Evolutionary conservation across 2,888 invertebrate species (phyloP), one percentile per base, ranked within the genome.

Genomic region (Villa cingulata): DNA sequence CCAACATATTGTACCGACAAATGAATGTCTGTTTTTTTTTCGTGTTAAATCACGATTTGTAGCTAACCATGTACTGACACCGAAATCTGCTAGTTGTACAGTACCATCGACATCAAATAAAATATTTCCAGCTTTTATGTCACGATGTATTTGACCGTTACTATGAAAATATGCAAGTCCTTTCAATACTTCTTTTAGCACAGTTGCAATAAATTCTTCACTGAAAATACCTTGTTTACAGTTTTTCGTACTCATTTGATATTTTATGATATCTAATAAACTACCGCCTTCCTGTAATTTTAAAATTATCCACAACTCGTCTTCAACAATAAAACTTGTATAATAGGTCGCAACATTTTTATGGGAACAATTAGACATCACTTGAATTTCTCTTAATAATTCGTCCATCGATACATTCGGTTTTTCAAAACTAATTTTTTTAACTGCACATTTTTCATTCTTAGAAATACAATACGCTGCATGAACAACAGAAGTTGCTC

Each of bases 381-480:
- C 96, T 76, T 97, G 89, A 52, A 81, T 82, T 67, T 82, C 86
- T 72, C 80, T 91, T 64, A 94, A 70, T 53, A 98, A 72, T 70
- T 97, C 97, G 66, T 98, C 97, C 85, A 98, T 95, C 49, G 92
- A 91, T n/a, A 96, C 97, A 68, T 97, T 97, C 87, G 95, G 97
- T 78, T 97, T 98, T 70, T 98, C 98, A 65, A 99, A 75, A 69
- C 97, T 96, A 63, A 98, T 97, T 62, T 92, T 79, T 71, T 99
- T 98, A 60, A 98, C 95, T 63, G 98, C 98, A 76, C 95, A 95
- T 76, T 86, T 89, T 70, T 97, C 95, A 61, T 81, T 81, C 39
- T 90, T 77, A 10, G 94, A 86, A 61, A 84, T 82, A 68, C 97
- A 98, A 55, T 81, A 77, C 1, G 97, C 98, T 51, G 85, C 86